Conservation (phyloP, 2,113 vertebrate genomes). For the Periophthalmus modestus region DNA sequence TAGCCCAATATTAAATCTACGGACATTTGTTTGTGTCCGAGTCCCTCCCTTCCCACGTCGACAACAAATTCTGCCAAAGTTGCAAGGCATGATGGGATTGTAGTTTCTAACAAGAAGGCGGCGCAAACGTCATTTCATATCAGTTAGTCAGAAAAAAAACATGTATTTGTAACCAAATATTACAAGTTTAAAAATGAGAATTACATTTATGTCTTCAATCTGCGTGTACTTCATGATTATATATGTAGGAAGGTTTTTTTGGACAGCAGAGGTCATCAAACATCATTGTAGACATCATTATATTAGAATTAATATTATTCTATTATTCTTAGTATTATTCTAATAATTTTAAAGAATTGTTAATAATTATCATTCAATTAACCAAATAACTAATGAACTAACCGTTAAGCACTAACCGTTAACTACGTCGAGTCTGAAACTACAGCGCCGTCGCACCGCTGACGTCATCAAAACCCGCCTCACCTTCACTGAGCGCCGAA, state of each 20-base stretch:
- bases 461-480: slow-evolving; percentile 19
- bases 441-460: slow-evolving; percentile 17
- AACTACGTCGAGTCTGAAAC: background rate
- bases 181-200: no score
- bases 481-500: slow-evolving; percentile 26
- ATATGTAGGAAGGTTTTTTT: background rate
- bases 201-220: no score
- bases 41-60: slow-evolving; percentile 83
- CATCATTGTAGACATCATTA: background rate
- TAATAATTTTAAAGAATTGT: no score
- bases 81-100: slow-evolving; percentile 72
- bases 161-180: no score
- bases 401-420: background rate
- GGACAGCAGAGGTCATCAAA: slow-evolving; percentile 12
- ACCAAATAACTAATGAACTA: background rate
- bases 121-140: background rate
- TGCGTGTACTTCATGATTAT: no score
- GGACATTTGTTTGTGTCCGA: slow-evolving; percentile 69
- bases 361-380: background rate
- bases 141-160: background rate
- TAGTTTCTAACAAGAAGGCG: slow-evolving; percentile 60
- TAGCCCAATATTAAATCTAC: slow-evolving; percentile 46
- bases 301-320: no score
- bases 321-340: no score
- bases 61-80: slow-evolving; percentile 75